A percentile compares a stretch with the other conserved stretches of the same genome.
Conservation (phyloP, 2,797 vertebrate species). For the Cottoperca gobio region DNA sequence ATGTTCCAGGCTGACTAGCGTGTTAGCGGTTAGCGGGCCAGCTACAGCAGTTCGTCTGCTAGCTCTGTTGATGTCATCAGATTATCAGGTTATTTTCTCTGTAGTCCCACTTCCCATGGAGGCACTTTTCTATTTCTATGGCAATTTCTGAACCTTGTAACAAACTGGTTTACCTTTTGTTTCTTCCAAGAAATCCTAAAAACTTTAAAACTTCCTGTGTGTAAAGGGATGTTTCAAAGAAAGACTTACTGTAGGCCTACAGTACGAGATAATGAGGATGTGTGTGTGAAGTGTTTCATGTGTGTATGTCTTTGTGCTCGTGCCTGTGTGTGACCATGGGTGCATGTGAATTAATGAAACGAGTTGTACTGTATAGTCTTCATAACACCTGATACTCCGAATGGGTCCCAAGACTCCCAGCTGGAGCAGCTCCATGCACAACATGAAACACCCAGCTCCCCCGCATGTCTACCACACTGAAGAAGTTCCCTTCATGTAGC, state of each 20-base stretch:
- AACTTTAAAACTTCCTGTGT: neutral
- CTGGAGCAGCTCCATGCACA: slow-evolving; percentile 33
- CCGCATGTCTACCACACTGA: slow-evolving; percentile 39
- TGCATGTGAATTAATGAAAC: slow-evolving; percentile 58
- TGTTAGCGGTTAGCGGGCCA: too few species aligned
- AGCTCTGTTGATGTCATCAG: too few species aligned
- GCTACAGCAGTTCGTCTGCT: too few species aligned
- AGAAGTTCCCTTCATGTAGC: slow-evolving; percentile 61
- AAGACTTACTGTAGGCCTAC: neutral
- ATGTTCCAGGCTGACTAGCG: too few species aligned
- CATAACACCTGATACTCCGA: slow-evolving; percentile 48
- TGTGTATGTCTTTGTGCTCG: slow-evolving; percentile 18
- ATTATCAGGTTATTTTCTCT: neutral
- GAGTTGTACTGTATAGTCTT: slow-evolving; percentile 28
- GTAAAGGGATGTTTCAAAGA: neutral
- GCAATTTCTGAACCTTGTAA: neutral
- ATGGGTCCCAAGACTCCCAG: slow-evolving; percentile 51
- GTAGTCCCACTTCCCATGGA: neutral
- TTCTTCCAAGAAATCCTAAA: neutral
- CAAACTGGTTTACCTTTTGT: neutral
- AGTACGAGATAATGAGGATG: slow-evolving; percentile 14
- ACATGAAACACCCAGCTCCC: slow-evolving; percentile 54
- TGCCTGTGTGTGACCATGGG: slow-evolving; percentile 17
- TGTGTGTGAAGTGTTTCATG: slow-evolving; percentile 24
- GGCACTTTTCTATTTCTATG: neutral